Evolutionary conservation across 2,113 vertebrate species (phyloP).

Genomic region (Phasianus colchicus): DNA sequence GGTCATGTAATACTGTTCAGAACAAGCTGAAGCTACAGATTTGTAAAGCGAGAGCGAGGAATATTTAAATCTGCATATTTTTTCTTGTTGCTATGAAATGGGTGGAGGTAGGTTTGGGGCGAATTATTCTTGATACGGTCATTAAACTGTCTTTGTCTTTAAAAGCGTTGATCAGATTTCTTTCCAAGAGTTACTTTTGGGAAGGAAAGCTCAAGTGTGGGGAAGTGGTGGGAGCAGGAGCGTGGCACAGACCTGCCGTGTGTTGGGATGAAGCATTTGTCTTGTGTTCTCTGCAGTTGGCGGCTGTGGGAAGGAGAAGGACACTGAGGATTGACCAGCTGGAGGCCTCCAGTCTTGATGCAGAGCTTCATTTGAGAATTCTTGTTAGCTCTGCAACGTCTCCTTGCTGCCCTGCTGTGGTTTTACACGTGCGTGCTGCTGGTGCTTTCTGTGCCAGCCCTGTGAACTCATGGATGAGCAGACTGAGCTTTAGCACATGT

Average conservation of each 20-base stretch:
- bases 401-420: not conserved
- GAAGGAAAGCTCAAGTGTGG: not conserved
- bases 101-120: not conserved
- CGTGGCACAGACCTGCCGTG: too few species aligned
- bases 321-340: not conserved
- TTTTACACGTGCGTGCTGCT: not conserved
- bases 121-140: not conserved
- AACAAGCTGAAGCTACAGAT: not conserved
- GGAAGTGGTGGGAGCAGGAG: too few species aligned
- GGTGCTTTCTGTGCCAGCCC: not conserved
- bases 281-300: not conserved
- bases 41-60: not conserved
- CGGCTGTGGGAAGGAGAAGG: not conserved
- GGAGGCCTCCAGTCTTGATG: not conserved
- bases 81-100: not conserved
- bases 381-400: not conserved
- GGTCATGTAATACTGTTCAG: not conserved
- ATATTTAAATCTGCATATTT: accelerated
- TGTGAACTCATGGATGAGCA: accelerated
- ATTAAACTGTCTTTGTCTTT: not conserved
- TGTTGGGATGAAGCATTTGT: not conserved
- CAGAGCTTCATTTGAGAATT: not conserved
- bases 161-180: not conserved
- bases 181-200: not conserved
- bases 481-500: not conserved